phyloP scores from a whole-genome alignment of 2,113 vertebrate genomes.

The Poeciliopsis occidentalis region DNA sequence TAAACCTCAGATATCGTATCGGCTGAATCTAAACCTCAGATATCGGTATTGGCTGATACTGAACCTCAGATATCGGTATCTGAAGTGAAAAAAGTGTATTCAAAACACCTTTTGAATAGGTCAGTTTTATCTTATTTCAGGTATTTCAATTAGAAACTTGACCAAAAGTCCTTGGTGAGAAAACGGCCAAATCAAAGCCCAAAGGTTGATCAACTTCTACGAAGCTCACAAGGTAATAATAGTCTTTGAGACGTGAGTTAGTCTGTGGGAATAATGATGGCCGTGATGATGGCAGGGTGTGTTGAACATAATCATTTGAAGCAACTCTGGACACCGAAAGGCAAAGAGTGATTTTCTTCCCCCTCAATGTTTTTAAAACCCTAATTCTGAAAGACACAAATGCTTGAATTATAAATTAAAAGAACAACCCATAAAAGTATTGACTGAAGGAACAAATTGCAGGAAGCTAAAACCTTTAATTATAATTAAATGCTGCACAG shows the following conservation, averaged over 20 bases:
- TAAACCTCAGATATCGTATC: no score
- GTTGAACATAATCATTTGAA: neutral
- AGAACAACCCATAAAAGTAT: neutral
- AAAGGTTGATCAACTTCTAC: neutral
- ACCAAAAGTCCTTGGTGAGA: no score
- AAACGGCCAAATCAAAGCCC: no score
- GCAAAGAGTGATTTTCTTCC: neutral
- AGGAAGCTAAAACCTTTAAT: neutral
- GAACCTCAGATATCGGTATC: no score
- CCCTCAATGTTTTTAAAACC: neutral
- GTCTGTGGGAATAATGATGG: neutral
- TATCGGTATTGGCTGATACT: no score
- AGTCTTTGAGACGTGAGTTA: neutral
- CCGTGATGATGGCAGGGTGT: neutral
- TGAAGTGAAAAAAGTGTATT: no score
- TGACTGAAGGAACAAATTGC: neutral
- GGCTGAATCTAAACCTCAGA: no score
- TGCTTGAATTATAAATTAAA: neutral
- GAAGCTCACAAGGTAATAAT: neutral
- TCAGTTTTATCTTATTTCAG: no score
- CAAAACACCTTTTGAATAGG: no score
- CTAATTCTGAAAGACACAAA: neutral
- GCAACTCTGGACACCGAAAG: neutral
- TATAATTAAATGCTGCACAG: constrained; percentile 4
- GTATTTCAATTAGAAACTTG: no score